A percentile compares a stretch with the other conserved stretches of the same genome.
Conservation (phyloP, 2,888 invertebrate genomes). For the Coenonympha glycerion region DNA sequence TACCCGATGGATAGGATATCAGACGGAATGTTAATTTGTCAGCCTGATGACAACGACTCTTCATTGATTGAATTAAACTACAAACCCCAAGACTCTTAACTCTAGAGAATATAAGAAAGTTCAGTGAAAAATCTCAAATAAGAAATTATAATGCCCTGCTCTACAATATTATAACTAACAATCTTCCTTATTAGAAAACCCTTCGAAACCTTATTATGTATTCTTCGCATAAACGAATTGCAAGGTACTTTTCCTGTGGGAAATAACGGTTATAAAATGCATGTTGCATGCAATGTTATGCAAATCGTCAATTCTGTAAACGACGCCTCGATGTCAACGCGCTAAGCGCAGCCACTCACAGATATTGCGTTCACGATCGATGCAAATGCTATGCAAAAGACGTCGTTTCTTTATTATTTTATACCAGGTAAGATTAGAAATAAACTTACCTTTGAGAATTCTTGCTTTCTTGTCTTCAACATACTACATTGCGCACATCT, state of each 20-base stretch:
- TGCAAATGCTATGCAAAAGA: background rate
- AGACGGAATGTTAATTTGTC: too few relatives aligned
- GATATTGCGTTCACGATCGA: background rate
- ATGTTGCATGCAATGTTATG: constrained; percentile 17
- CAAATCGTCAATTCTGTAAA: constrained; percentile 9
- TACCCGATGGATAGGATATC: too few relatives aligned
- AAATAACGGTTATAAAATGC: constrained; percentile 7
- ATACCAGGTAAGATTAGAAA: background rate
- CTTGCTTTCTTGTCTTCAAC: too few relatives aligned
- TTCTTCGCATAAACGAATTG: background rate
- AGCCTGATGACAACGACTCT: too few relatives aligned
- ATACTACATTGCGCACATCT: too few relatives aligned
- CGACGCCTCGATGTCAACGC: background rate
- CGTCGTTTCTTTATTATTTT: background rate
- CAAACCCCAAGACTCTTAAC: too few relatives aligned
- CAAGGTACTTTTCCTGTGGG: background rate
- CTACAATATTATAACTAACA: too few relatives aligned
- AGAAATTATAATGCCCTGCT: too few relatives aligned
- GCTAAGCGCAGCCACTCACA: background rate
- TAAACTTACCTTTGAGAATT: too few relatives aligned
- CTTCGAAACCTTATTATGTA: background rate
- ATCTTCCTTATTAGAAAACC: background rate
- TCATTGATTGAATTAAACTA: too few relatives aligned
- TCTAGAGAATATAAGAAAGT: too few relatives aligned
- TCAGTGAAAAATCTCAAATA: too few relatives aligned